Evolutionary conservation across 2,888 invertebrate genomes (phyloP), one percentile per base, ranked within the genome.

Genomic region (Tenthredo mesomela): DNA sequence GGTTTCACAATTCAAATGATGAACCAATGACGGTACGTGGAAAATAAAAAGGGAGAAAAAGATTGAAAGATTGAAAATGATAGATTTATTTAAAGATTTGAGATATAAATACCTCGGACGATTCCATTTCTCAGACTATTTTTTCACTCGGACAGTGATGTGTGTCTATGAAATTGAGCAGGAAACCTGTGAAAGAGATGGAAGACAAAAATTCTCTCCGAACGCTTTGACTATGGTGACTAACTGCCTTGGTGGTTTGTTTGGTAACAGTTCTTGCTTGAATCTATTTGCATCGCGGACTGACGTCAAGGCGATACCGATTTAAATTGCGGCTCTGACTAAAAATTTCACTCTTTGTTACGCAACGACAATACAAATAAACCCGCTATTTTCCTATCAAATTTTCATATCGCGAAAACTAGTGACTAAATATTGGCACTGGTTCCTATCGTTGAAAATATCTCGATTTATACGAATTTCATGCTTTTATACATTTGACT

Each of bases 281-380:
- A n/a, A 77, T 77, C 77, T 77, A 77, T 77, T 77, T 77, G 77
- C 77, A 77, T 77, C 77, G 71, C 37, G 71, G 12, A 33, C 33
- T 33, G 54, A 47, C 77, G 77, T 54, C 77, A 25, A 77, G 43
- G 43, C 50, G 77, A 77, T 77, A 50, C 77, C 18, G 15, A 77
- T 77, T 54, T 77, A 77, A 50, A 77, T 50, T 77, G 77, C 77
- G 18, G 18, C 7, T 50, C 6, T 29, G 77, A 77, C 15, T 50
- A 33, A 50, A 47, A 47, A 77, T 33, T 77, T 43, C 43, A 33
- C 73, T 40, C 10, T 29, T 25, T 67, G 21, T 77, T 47, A 50
- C 77, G 50, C 50, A 54, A 77, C 77, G 50, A 50, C 18, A 50
- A 50, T 77, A 50, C 77, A 77, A 50, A 77, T 77, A 54, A 54